These are phyloP conservation scores for Diachrysia chrysitis DNA, from an alignment of 2,888 invertebrate species.

Conservation along the genomic window DNA sequence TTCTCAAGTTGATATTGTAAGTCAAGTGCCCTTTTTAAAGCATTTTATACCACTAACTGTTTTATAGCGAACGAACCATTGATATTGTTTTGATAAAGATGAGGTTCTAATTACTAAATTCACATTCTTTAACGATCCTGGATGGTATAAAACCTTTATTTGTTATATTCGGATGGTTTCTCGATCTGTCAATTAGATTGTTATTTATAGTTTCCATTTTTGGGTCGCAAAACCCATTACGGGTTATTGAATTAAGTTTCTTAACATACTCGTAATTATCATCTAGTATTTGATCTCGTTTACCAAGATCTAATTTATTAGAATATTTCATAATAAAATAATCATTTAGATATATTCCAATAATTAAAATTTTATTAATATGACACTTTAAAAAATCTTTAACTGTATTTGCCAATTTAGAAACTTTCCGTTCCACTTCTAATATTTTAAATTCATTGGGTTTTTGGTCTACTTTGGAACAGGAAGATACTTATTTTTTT, in stretches of 20 bases:
- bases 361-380: neutral
- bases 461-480: slow-evolving; percentile 5
- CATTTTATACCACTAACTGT: slow-evolving; percentile 26
- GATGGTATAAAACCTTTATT: neutral
- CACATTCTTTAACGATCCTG: neutral
- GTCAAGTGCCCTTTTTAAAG: slow-evolving; percentile 55
- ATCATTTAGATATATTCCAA: neutral
- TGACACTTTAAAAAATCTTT: neutral
- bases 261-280: neutral
- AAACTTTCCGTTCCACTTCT: slow-evolving; percentile 1
- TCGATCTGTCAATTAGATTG: slow-evolving; percentile 18
- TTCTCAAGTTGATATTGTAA: slow-evolving; percentile 50
- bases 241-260: slow-evolving; percentile 7
- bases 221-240: slow-evolving; percentile 2
- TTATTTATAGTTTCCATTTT: slow-evolving; percentile 32
- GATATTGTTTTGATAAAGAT: slow-evolving; percentile 9
- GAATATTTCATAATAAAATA: neutral
- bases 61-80: slow-evolving; percentile 15
- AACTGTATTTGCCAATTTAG: neutral
- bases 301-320: neutral
- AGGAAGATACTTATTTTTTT: slow-evolving; percentile 8
- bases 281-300: neutral
- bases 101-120: neutral
- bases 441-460: neutral
- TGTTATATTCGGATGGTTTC: neutral